These are phyloP conservation scores for Crocidura indochinensis DNA, from an alignment of 2,797 vertebrate species.

Conservation along the genomic window DNA sequence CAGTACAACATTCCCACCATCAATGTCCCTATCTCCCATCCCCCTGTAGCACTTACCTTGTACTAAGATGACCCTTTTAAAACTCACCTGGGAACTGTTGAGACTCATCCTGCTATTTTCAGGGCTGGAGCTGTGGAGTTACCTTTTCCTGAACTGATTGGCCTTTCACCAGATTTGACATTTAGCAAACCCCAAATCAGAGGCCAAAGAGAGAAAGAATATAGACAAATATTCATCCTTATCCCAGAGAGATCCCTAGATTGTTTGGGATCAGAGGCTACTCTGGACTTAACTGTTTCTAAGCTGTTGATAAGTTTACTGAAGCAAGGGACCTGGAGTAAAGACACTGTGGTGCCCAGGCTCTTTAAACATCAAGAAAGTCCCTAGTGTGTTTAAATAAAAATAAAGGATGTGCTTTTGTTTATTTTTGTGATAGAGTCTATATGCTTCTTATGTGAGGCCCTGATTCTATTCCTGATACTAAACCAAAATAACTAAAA, in stretches of 20 bases:
- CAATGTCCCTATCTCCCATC: too few relatives aligned
- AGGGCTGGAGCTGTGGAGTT: conserved; percentile 80
- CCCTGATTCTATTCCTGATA: too few relatives aligned
- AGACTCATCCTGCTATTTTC: conserved; percentile 79
- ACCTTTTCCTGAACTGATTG: conserved; percentile 87
- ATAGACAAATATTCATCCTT: conserved; percentile 83
- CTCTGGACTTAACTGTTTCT: conserved; percentile 71
- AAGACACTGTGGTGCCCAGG: conserved; percentile 57
- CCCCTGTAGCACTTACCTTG: conserved; percentile 27
- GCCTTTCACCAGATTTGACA: conserved; percentile 83
- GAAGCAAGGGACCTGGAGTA: conserved; percentile 47
- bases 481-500: too few relatives aligned
- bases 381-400: conserved; percentile 40
- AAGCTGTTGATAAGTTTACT: conserved; percentile 59
- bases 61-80: conserved; percentile 82
- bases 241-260: conserved; percentile 69
- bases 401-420: neutral
- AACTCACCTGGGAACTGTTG: conserved; percentile 81
- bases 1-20: too few relatives aligned
- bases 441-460: too few relatives aligned
- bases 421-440: too few relatives aligned
- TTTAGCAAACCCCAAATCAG: conserved; percentile 80
- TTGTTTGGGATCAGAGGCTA: conserved; percentile 82
- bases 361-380: conserved; percentile 68
- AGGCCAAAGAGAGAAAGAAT: conserved; percentile 73